Percentiles rank a stretch among this genome's conserved stretches.
These are phyloP conservation scores for Byasa hedistus DNA, from an alignment of 2,888 invertebrate genomes.

Conservation along the genomic window DNA sequence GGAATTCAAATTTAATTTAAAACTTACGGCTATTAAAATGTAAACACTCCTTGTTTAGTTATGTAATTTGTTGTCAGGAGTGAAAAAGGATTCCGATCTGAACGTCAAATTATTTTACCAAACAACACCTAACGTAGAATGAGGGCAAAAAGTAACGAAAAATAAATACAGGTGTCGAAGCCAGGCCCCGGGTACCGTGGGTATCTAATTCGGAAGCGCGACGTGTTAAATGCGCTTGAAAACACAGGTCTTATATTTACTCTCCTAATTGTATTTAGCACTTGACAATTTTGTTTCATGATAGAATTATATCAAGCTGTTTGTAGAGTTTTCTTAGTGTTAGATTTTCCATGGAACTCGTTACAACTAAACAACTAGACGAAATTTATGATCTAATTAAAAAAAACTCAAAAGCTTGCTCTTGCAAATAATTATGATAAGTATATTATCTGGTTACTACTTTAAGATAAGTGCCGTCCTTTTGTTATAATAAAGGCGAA, in stretches of 20 bases:
- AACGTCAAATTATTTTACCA: constrained; percentile 40
- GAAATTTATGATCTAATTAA: no score
- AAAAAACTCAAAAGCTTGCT: no score
- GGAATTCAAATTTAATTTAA: neutral
- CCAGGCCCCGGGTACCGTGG: constrained; percentile 31
- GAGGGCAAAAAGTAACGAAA: constrained; percentile 44
- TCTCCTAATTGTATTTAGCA: constrained; percentile 27
- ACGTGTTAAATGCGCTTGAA: constrained; percentile 50
- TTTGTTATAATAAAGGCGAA: no score
- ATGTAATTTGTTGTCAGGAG: neutral
- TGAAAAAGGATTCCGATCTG: constrained; percentile 11
- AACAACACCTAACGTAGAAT: constrained; percentile 25
- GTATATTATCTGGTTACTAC: no score
- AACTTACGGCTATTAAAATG: neutral
- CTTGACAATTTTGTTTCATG: constrained; percentile 19
- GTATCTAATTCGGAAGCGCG: constrained; percentile 52
- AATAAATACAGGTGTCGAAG: constrained; percentile 58
- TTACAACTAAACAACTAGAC: no score
- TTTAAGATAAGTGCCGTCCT: no score
- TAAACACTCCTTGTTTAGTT: neutral
- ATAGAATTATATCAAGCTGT: neutral
- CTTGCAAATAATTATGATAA: no score
- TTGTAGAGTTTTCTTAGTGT: no score
- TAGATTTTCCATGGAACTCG: no score
- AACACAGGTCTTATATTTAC: constrained; percentile 21